Evolutionary conservation across 1,140 invertebrate genomes (phyloP).

Genomic region (Diorhabda carinulata): DNA sequence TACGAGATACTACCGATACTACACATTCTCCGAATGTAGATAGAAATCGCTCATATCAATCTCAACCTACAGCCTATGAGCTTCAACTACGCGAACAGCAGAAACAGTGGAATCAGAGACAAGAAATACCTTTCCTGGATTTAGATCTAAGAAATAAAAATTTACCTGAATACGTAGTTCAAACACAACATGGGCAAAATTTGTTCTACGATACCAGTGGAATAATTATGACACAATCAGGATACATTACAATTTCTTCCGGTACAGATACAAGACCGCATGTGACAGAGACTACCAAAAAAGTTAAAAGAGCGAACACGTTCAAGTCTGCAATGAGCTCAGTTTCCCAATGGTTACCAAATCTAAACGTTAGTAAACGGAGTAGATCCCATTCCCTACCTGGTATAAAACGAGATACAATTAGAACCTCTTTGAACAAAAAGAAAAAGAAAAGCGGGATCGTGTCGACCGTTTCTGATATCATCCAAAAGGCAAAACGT

Average conservation of each 20-base stretch:
- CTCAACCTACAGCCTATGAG: conserved; percentile 51
- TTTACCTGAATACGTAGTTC: conserved; percentile 46
- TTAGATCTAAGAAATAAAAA: conserved; percentile 49
- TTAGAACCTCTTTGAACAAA: conserved; percentile 23
- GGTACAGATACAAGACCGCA: conserved; percentile 57
- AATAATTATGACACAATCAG: conserved; percentile 74
- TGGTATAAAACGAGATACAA: conserved; percentile 51
- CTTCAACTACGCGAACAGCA: conserved; percentile 48
- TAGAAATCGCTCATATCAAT: conserved; percentile 56
- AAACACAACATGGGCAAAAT: conserved; percentile 35
- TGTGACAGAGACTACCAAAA: conserved; percentile 61
- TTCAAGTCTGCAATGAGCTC: conserved; percentile 77
- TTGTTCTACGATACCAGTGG: conserved; percentile 55
- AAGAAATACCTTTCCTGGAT: conserved; percentile 46
- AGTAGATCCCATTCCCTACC: conserved; percentile 78
- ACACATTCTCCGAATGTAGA: conserved; percentile 58
- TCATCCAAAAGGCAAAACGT: conserved; percentile 73
- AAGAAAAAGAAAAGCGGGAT: conserved; percentile 72
- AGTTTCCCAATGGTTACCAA: conserved; percentile 75
- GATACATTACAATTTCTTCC: conserved; percentile 73
- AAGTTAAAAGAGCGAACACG: conserved; percentile 65
- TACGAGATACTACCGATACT: conserved; percentile 44
- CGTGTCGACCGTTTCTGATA: conserved; percentile 73
- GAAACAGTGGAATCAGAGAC: conserved; percentile 49
- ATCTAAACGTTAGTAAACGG: conserved; percentile 72